Evolutionary conservation across 2,888 invertebrate genomes (phyloP).

Genomic region (Synanthedon vespiformis): DNA sequence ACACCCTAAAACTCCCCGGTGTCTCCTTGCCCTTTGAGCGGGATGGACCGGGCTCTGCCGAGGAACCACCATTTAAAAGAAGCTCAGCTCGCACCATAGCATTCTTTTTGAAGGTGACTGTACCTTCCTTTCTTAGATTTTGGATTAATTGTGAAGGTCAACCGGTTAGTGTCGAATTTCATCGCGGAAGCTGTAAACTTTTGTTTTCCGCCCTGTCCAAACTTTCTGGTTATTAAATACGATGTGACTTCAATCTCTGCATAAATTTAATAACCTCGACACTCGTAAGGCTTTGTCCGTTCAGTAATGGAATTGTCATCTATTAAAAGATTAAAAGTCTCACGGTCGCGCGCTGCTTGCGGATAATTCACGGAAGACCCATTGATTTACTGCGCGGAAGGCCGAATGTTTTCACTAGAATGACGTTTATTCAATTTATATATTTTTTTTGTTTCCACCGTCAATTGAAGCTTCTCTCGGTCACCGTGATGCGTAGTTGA

Average conservation of each 20-base stretch:
- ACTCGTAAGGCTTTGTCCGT: constrained; percentile 10
- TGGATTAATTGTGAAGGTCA: constrained; percentile 15
- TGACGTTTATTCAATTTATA: too few species aligned
- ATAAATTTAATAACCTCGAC: constrained; percentile 13
- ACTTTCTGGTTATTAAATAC: constrained; percentile 22
- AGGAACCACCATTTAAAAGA: too few species aligned
- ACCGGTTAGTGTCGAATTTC: constrained; percentile 16
- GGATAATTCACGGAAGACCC: too few species aligned
- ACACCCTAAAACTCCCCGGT: too few species aligned
- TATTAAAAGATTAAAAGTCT: constrained; percentile 33
- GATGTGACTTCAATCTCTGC: constrained; percentile 16
- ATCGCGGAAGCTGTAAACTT: constrained; percentile 39
- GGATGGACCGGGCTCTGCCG: too few species aligned
- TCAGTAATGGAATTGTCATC: constrained; percentile 21
- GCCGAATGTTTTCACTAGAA: too few species aligned
- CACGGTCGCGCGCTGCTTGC: constrained; percentile 4
- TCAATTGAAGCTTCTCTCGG: neutral
- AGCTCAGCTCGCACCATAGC: too few species aligned
- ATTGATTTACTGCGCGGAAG: too few species aligned
- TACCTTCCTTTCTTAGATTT: neutral
- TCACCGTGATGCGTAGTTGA: neutral
- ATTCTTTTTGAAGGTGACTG: too few species aligned
- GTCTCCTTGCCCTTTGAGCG: too few species aligned
- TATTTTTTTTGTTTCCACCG: too few species aligned
- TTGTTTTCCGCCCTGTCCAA: constrained; percentile 30